Evolutionary conservation across 2,113 vertebrate species (phyloP).

Genomic region (Seriola dumerili): DNA sequence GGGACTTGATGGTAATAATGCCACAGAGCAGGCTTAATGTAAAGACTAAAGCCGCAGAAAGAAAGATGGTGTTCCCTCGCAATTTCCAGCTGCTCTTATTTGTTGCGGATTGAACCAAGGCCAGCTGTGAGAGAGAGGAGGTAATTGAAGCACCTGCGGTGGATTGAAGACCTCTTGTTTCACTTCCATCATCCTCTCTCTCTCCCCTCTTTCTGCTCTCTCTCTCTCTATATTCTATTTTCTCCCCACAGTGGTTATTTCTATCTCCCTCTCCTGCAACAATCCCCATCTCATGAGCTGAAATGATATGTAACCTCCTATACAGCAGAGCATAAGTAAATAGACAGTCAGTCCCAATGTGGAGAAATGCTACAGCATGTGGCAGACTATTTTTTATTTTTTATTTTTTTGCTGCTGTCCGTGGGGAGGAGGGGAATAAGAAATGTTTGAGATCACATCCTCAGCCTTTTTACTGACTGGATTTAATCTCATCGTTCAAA

Average conservation of each 20-base stretch:
- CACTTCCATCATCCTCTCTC: slow-evolving; percentile 49
- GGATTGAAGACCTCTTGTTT: slow-evolving; percentile 66
- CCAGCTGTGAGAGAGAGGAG: slow-evolving; percentile 63
- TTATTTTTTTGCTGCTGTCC: slow-evolving; percentile 23
- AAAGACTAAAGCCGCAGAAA: slow-evolving; percentile 25
- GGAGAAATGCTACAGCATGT: slow-evolving; percentile 1
- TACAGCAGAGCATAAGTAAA: slow-evolving; percentile 44
- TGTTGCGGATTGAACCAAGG: slow-evolving; percentile 62
- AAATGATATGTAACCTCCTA: slow-evolving; percentile 44
- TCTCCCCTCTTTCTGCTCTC: slow-evolving; percentile 29
- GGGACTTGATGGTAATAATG: slow-evolving; percentile 33
- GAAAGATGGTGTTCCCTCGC: slow-evolving; percentile 27
- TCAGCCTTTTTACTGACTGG: slow-evolving; percentile 41
- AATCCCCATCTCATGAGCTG: slow-evolving; percentile 25
- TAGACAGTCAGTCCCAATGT: slow-evolving; percentile 31
- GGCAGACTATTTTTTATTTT: slow-evolving; percentile 9
- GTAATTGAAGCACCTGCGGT: slow-evolving; percentile 70
- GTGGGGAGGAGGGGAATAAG: slow-evolving; percentile 16
- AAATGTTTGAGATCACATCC: slow-evolving; percentile 51
- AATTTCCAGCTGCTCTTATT: slow-evolving; percentile 67
- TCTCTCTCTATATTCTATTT: slow-evolving; percentile 9
- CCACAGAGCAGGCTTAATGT: slow-evolving; percentile 44
- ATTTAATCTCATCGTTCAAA: slow-evolving; percentile 48
- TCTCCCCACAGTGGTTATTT: slow-evolving; percentile 31
- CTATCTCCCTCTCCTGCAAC: slow-evolving; percentile 35